A percentile compares a stretch with the other conserved stretches of the same genome.
Evolutionary conservation across 1,140 invertebrate species (phyloP).

Genomic region (Frieseomelitta varia): DNA sequence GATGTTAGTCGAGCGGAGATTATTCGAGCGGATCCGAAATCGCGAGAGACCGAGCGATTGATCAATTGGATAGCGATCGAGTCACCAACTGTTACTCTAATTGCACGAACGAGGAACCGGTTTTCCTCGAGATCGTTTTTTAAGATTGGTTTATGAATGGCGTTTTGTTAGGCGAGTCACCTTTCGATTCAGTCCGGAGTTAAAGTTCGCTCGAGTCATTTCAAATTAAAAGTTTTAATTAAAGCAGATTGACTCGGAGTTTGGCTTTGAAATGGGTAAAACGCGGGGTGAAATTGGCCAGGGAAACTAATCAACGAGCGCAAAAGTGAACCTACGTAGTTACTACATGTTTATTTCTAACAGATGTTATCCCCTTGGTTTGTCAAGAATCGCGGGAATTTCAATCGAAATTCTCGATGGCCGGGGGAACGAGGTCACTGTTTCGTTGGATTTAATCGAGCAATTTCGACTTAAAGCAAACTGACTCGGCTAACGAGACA

Average conservation of each 20-base stretch:
- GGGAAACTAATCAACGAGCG: background rate
- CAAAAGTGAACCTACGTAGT: background rate
- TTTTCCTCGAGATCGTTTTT: background rate
- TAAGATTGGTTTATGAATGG: background rate
- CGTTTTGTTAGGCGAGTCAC: background rate
- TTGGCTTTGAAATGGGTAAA: background rate
- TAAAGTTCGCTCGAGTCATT: background rate
- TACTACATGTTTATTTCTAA: background rate
- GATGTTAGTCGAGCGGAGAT: background rate
- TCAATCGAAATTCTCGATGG: background rate
- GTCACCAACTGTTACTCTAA: background rate
- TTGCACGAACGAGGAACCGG: too few species aligned
- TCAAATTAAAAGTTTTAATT: background rate
- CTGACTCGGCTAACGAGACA: background rate
- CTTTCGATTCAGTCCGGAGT: background rate
- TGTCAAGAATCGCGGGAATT: background rate
- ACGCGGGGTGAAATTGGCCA: background rate
- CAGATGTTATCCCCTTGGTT: background rate
- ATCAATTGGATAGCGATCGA: background rate
- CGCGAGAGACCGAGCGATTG: background rate
- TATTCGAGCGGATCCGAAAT: background rate
- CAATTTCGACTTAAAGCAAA: background rate
- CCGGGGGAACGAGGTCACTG: background rate
- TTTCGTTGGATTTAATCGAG: background rate
- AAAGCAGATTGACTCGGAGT: background rate